These are phyloP conservation scores for Oncorhynchus nerka DNA, from an alignment of 2,113 vertebrate genomes.

Conservation along the genomic window DNA sequence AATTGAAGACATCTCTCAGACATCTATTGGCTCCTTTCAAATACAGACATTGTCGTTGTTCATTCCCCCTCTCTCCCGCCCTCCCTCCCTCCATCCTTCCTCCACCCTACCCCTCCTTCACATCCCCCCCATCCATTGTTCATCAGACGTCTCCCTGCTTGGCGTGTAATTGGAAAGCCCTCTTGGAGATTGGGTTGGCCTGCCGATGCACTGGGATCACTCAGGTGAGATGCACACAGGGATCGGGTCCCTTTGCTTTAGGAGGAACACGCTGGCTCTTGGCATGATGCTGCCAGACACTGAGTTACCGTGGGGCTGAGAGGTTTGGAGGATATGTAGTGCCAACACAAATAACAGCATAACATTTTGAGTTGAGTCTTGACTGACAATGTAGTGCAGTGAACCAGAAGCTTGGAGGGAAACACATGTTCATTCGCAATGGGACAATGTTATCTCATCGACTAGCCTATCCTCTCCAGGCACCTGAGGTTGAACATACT, in stretches of 20 bases:
- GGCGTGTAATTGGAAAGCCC: constrained; percentile 47
- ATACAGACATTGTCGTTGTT: constrained; percentile 53
- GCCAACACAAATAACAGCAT: constrained; percentile 36
- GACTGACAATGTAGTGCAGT: constrained; percentile 44
- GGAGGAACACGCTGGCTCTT: constrained; percentile 35
- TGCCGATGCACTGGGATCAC: constrained; percentile 22
- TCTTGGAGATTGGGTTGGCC: constrained; percentile 20
- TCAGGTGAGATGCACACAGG: constrained; percentile 41
- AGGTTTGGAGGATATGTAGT: constrained; percentile 40
- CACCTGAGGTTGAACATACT: not conserved
- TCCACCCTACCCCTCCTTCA: not conserved
- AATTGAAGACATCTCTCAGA: constrained; percentile 68
- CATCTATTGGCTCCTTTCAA: constrained; percentile 55
- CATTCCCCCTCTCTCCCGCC: constrained; percentile 16
- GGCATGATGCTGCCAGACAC: constrained; percentile 40
- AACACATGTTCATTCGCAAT: not conserved
- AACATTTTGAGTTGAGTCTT: constrained; percentile 60
- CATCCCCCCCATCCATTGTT: constrained; percentile 24
- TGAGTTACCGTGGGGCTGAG: constrained; percentile 31
- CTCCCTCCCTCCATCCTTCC: not conserved
- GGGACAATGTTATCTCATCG: not conserved
- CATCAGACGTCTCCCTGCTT: not conserved
- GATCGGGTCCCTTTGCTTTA: constrained; percentile 26
- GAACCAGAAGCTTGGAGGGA: constrained; percentile 4
- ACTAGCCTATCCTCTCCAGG: not conserved